Evolutionary conservation across 2,888 invertebrate species (phyloP), one percentile per base, ranked within the genome.

Genomic region (Nomada fabriciana): DNA sequence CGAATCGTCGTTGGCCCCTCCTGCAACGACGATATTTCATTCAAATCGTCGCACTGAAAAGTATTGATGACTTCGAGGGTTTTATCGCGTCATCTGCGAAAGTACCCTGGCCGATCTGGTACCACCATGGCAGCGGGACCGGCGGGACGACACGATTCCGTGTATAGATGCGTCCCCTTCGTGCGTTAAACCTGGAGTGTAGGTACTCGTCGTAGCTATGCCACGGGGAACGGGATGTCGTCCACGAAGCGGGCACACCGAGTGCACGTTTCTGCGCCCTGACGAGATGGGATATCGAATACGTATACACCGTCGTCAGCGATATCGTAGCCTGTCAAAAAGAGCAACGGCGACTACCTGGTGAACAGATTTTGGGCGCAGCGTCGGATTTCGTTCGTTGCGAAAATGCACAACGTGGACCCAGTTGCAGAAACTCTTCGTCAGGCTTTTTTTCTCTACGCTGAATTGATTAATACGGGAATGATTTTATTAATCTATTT

Each of bases 11-110:
- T 68, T 55, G 57, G 55, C 59, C 57, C 76, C 69, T 60, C 61
- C 69, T 50, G 67, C 82, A 70, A 65, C 60, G 76, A 74, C 84
- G 84, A 89, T 89, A 87, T 87, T 89, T 90, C 90, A 89, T 90
- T 88, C 85, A 85, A 86, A 89, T 89, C 84, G 88, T 86, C 84
- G 74, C 84, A 80, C 60, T 89, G 90, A 89, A 89, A 89, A 88
- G 89, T 89, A 89, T 89, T 89, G 89, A 89, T 89, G 90, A 89
- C 89, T 87, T 64, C 69, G 79, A 73, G 53, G 80, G 86, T 84
- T 85, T 90, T 89, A 89, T 89, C 89, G 89, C 82, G 84, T 84
- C 90, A 89, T 89, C 89, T 87, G 90, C 83, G 63, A 79, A 76
- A 83, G 77, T 76, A 86, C 71, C 78, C 64, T 36, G 68, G 68